Evolutionary conservation across 2,797 vertebrate species (phyloP).

Genomic region (Enteromius trimaculatus): DNA sequence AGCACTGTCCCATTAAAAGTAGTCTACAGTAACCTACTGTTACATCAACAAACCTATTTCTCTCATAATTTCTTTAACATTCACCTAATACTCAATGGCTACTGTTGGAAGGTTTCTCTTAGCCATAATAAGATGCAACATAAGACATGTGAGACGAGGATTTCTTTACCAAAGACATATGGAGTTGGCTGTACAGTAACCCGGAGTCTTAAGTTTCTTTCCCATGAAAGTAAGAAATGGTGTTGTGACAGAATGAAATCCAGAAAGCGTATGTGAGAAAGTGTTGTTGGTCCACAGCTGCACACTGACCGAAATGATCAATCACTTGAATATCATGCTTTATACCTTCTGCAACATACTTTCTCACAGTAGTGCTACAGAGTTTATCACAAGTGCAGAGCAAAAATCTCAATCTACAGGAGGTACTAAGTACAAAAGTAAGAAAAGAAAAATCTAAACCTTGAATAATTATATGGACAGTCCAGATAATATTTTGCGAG

Average conservation of each 20-base stretch:
- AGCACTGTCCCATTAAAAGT: background rate
- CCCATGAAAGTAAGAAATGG: conserved; percentile 38
- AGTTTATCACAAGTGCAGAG: background rate
- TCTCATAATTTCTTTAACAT: background rate
- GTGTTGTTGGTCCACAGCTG: background rate
- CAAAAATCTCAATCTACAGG: background rate
- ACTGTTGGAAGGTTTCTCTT: background rate
- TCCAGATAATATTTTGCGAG: background rate
- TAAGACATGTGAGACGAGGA: conserved; percentile 30
- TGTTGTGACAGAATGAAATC: conserved; percentile 34
- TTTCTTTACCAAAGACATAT: conserved; percentile 61
- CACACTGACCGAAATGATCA: background rate
- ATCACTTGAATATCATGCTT: background rate
- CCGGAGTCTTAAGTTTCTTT: conserved; percentile 55
- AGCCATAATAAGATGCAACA: conserved; percentile 10
- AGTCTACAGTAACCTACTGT: background rate
- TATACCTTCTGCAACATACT: background rate
- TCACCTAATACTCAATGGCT: background rate
- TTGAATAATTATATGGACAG: conserved; percentile 5
- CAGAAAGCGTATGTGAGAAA: conserved; percentile 36
- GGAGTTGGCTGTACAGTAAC: conserved; percentile 38
- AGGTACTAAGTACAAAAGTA: background rate
- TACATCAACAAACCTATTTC: background rate
- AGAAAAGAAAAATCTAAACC: background rate
- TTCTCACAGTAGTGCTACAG: background rate